Evolutionary conservation across 2,888 invertebrate species (phyloP), one percentile per base, ranked within the genome.

Genomic region (Cataglyphis rosenhaueri): DNA sequence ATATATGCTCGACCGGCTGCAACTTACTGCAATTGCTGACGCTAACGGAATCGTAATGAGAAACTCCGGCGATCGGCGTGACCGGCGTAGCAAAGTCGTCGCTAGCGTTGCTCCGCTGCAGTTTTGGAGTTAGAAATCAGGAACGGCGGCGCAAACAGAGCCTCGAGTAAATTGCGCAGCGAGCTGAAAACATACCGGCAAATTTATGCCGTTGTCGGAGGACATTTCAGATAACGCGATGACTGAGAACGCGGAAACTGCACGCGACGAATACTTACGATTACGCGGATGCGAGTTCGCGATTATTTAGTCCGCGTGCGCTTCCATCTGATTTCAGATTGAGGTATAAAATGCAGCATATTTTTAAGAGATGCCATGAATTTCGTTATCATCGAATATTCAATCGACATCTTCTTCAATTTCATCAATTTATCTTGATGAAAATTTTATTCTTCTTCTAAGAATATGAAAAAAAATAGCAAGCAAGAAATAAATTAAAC

Each of bases 11-110:
- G 25, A n/a, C 38, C 59, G 62, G 66, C 64, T 75, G 81, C 83
- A 81, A 88, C 85, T 88, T 87, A 87, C 85, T 84, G 87, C 88
- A 85, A 88, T 88, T 87, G 89, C 86, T 83, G 87, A 88, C 85
- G 87, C 89, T 64, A 75, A 15, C 68, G 64, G 88, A 88, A 88
- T 88, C 85, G 82, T 85, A 88, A 88, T 87, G 85, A 87, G 87
- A 83, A 84, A 79, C 82, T 85, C 74, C 85, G 75, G 64, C 82
- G 85, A 88, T 85, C 84, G 82, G 82, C 89, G 91, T 88, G 89
- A 88, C 87, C 74, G 48, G 91, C 83, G 83, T 91, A 84, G 81
- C 84, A 85, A 91, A 85, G 59, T 87, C 82, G 29, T 78, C 68
- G 68, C 48, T 62, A 18, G 55, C 70, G 29, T 78, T 41, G 74